Percentiles rank a stretch among this genome's conserved stretches.
Conservation (phyloP, 1,140 invertebrate genomes). For the Diabrotica undecimpunctata region DNA sequence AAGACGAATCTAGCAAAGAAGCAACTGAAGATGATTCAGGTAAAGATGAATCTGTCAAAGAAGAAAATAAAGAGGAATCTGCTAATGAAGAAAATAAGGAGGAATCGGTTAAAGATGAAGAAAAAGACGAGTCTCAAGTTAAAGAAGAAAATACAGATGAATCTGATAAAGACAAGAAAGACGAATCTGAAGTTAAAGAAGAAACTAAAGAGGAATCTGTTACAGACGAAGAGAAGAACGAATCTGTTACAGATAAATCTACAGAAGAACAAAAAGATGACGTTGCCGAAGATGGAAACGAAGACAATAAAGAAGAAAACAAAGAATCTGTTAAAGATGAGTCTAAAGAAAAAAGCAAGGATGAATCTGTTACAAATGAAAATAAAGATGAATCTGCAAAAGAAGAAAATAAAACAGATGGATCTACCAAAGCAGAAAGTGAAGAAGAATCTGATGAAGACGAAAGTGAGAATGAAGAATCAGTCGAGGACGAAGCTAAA, state of each 20-base stretch:
- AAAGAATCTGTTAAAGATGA: background rate
- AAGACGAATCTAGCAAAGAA: constrained; percentile 19
- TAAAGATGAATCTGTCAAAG: too few species aligned
- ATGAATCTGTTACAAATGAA: too few species aligned
- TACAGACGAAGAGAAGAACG: background rate
- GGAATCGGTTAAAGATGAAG: too few species aligned
- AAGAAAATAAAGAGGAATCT: too few species aligned
- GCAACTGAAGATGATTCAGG: constrained; percentile 19
- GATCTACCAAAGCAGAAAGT: too few species aligned
- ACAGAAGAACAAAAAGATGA: background rate
- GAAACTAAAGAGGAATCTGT: background rate
- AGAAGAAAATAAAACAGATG: too few species aligned
- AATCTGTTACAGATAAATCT: background rate
- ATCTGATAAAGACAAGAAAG: background rate
- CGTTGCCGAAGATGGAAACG: background rate
- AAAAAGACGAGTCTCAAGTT: constrained; percentile 19
- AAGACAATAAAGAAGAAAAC: constrained; percentile 5
- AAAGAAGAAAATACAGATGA: constrained; percentile 19
- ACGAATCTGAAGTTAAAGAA: background rate
- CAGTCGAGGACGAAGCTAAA: too few species aligned
- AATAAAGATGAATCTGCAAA: too few species aligned
- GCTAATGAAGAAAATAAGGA: too few species aligned
- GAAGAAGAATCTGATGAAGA: too few species aligned
- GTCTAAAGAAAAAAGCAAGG: too few species aligned
- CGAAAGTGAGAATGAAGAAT: too few species aligned